Evolutionary conservation across 1,140 invertebrate species (phyloP), one percentile per base, ranked within the genome.

Genomic region (Nylanderia fulva): DNA sequence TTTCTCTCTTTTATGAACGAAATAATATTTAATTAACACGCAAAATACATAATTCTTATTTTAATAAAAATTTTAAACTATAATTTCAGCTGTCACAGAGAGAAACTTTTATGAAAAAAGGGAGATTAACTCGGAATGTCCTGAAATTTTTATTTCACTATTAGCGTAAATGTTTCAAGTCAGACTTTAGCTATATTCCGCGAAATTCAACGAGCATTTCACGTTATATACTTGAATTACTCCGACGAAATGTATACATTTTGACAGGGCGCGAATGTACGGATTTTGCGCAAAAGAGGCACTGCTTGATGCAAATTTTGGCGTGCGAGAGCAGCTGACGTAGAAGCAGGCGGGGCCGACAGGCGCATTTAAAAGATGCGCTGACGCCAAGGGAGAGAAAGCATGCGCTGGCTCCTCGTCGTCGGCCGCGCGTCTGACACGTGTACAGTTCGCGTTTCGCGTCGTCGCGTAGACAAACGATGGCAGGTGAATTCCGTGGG

Each of bases 401-500:
- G n/a, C n/a, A n/a, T n/a, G n/a, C n/a, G n/a, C n/a, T n/a, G n/a
- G n/a, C n/a, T 80, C 64, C 64, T 56, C 63, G 63, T 21, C 45
- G 29, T 45, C 42, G 52, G 18, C n/a, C n/a, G n/a, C n/a, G n/a
- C 29, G 64, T 72, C 48, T 71, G 77, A 82, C 66, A 79, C 61
- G 75, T 68, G 75, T 52, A 66, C 60, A 66, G 64, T 58, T n/a
- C n/a, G 64, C 77, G 60, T 58, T 60, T 72, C 66, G 39, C 52
- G 52, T 82, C 52, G 36, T 64, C 77, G 27, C 52, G 64, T 66
- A 82, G 77, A 71, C 77, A 72, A 82, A 82, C 66, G 77, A 82
- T 56, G 66, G 66, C 75, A 79, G 52, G 77, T 82, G 77, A 71
- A 82, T 79, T 79, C 54, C 75, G n/a, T 45, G 76, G 76, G 63